phyloP scores from a whole-genome alignment of 2,113 vertebrate species.

The Mastomys coucha region DNA sequence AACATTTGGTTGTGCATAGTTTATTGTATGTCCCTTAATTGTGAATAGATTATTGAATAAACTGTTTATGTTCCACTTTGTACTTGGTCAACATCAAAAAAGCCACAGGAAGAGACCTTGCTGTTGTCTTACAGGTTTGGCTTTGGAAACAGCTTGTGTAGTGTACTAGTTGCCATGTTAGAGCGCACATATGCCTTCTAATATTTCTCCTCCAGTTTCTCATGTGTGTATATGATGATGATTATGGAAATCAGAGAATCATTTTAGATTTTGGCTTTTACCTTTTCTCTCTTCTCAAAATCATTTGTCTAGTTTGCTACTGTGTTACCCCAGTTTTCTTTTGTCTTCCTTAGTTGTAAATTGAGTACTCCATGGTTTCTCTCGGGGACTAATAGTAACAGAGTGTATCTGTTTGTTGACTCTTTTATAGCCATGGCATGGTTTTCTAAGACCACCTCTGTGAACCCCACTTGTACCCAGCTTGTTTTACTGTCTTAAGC shows the following conservation, averaged over 20 bases:
- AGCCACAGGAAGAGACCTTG: background rate
- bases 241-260: background rate
- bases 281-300: background rate
- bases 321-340: background rate
- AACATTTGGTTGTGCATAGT: background rate
- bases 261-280: background rate
- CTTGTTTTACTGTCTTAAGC: background rate
- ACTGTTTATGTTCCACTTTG: background rate
- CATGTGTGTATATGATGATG: background rate
- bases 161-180: background rate
- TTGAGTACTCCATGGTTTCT: constrained; percentile 49
- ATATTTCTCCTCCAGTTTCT: background rate
- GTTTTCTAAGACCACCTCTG: background rate
- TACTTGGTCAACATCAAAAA: background rate
- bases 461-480: background rate
- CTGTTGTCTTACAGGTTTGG: background rate
- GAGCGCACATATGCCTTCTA: background rate
- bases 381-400: background rate
- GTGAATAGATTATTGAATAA: background rate
- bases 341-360: constrained; percentile 67
- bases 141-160: background rate
- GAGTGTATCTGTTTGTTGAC: background rate
- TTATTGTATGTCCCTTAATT: background rate
- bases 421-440: fast-evolving
- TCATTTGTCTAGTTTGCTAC: background rate